Base-by-base conservation (phyloP, 2,113 vertebrate genomes). In the Lanius collurio region DNA sequence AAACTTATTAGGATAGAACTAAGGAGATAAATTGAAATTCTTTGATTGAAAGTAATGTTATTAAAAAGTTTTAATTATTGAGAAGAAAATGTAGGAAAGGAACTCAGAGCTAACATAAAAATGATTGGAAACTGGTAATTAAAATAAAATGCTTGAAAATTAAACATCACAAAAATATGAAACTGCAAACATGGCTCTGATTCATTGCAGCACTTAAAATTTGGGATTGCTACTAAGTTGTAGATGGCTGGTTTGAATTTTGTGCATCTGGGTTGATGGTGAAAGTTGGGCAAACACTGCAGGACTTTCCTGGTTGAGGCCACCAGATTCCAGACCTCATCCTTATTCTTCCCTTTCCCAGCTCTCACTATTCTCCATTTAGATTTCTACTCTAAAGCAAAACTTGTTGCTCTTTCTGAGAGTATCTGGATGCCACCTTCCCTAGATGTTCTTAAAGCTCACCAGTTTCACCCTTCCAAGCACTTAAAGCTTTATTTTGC, bases 11-110 rank as follows among this genome's bases (percentile, higher is more conserved):
- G 44, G 83, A 81, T 84, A 91, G 80, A 96, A 74, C 76, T 89
- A 95, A 95, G 68, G 83, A 92, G 95, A 95, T 89, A 89, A 96
- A 97, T 94, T 93, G 77, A 96, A 95, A 96, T 94, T 81, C 93
- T 95, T 85, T 96, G 94, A 97, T 94, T 97, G 94, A 96, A 97
- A 96, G 91, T 96, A 91, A 82, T 60, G 77, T 96, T 97, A 96
- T 97, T 97, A 94, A 94, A 95, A 96, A 95, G 91, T 96, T 97
- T 97, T 97, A 97, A 97, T 97, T 97, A 97, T 94, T 94, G 95
- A 95, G 95, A 95, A 87, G 74, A 89, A 94, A 95, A 79, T 89
- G 89, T 75, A 79, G 77, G 70, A 93, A 96, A 95, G 94, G n/a
- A 93, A 97, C 94, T 95, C 95, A 94, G 89, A 96, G 87, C 94